Base-by-base conservation (phyloP, 2,113 vertebrate genomes). In the Oxyura jamaicensis region DNA sequence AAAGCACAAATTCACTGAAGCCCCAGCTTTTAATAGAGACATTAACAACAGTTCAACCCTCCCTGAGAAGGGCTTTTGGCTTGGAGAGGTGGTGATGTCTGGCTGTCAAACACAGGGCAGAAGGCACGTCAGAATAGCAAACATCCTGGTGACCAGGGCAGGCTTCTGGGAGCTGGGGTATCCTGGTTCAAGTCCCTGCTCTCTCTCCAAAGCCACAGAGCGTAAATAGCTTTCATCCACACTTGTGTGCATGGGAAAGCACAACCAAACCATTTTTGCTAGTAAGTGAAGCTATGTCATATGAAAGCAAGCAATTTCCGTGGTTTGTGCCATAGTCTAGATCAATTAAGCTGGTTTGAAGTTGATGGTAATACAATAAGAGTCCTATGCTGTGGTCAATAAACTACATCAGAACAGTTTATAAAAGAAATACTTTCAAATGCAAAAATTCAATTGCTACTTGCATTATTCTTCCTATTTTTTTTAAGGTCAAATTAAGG, bases 81-180 rank as follows among this genome's bases (percentile, higher is more conserved):
- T 77, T 44, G 56, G 87, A 65, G 75, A 83, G 72, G 13, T 41
- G 83, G 59, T 50, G 68, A 72, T 44, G 63, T 23, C 83, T 60
- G 53, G 48, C 76, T 95, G 68, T 78, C 73, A 92, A 85, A 62
- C 1, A 0, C 23, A 44, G 74, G 77, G 84, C 83, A 69, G 62
- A 48, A 65, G 44, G 81, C 89, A 84, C 77, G 58, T 83, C 66
- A 31, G 69, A 88, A 76, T 8, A 93, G 86, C 92, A 82, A 91
- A 81, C 20, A 21, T 84, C 83, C 52, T 28, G 1, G 6, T 81
- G 79, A 66, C 29, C 69, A 74, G 60, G 36, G 59, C 85, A 86
- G 35, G 39, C 15, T 36, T 73, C 58, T 73, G 65, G 76, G 85
- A 89, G 66, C 72, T 71, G 65, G 68, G 59, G 22, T 72, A 55